phyloP scores from a whole-genome alignment of 2,888 invertebrate species.

The Brassicogethes aeneus region DNA sequence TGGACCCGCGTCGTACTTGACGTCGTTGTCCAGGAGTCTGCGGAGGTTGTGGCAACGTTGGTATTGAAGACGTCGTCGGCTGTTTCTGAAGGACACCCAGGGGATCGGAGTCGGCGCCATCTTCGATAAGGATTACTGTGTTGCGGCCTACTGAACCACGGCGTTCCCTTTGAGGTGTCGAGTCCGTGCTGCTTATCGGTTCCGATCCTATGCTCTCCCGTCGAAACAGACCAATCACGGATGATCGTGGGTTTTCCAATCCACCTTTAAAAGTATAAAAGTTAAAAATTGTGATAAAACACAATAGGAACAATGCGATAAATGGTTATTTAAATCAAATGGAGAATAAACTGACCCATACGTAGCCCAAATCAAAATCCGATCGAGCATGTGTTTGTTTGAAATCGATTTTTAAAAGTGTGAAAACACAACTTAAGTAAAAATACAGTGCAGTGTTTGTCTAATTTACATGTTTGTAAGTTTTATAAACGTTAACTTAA shows the following conservation, averaged over 20 bases:
- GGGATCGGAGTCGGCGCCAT: conserved; percentile 41
- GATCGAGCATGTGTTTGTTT: too few species aligned
- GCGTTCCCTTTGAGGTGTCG: conserved; percentile 38
- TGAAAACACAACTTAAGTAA: too few species aligned
- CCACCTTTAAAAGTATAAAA: conserved; percentile 58
- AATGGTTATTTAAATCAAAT: too few species aligned
- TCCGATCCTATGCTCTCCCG: conserved; percentile 72
- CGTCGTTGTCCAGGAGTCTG: conserved; percentile 56
- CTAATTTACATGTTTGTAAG: too few species aligned
- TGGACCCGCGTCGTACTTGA: conserved; percentile 67
- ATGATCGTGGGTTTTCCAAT: conserved; percentile 80
- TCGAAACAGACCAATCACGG: conserved; percentile 83
- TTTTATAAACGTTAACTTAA: too few species aligned
- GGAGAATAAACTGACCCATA: too few species aligned
- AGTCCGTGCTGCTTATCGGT: conserved; percentile 43
- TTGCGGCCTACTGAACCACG: conserved; percentile 32
- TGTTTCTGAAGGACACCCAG: conserved; percentile 32
- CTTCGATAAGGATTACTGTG: conserved; percentile 53
- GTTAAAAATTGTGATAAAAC: too few species aligned
- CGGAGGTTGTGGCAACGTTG: conserved; percentile 40
- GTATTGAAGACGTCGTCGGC: not conserved
- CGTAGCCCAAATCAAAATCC: too few species aligned
- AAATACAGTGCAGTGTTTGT: too few species aligned
- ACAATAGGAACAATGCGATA: too few species aligned
- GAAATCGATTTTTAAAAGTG: too few species aligned